Base-by-base conservation (phyloP, 37 sponge, comb jelly and placozoan genomes). In the Beroe ovata region DNA sequence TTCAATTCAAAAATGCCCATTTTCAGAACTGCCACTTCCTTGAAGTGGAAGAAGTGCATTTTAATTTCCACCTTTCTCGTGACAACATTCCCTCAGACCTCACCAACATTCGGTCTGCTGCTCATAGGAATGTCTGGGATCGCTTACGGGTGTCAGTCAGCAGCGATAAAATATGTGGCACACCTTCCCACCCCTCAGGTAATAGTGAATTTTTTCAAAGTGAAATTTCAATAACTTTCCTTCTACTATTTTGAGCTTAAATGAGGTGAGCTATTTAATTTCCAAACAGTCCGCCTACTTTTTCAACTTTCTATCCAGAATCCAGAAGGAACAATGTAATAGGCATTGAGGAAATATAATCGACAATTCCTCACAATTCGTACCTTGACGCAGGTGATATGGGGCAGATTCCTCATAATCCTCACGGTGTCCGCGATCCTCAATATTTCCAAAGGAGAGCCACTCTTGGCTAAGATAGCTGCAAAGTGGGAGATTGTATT, bases 341-440 rank as follows among this genome's bases (percentile, higher is more conserved):
- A n/a, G n/a, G n/a, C n/a, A n/a, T n/a, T n/a, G n/a, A n/a, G n/a
- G n/a, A n/a, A n/a, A n/a, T n/a, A n/a, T n/a, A n/a, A n/a, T n/a
- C n/a, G n/a, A n/a, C n/a, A n/a, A n/a, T n/a, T n/a, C n/a, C n/a
- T n/a, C n/a, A n/a, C n/a, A n/a, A n/a, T n/a, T n/a, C n/a, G n/a
- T n/a, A n/a, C n/a, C n/a, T n/a, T n/a, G n/a, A n/a, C 19, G 38
- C 47, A 77, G 84, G 84, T 77, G 23, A 77, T 77, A n/a, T 77
- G 84, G 84, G 84, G 42, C 26, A n/a, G 84, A 3, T 77, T 77
- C n/a, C 84, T 77, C 28, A 42, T 77, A 16, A 42, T 77, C 41
- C 84, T 77, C 23, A 77, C 84, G 19, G 84, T 77, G 0, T 77
- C 84, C 84, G 23, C 22, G 26, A 77, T 77, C 84, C 84, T 77